Evolutionary conservation across 64 coral and sea anemone species (phyloP).

Genomic region (Dendronephthya gigantea): DNA sequence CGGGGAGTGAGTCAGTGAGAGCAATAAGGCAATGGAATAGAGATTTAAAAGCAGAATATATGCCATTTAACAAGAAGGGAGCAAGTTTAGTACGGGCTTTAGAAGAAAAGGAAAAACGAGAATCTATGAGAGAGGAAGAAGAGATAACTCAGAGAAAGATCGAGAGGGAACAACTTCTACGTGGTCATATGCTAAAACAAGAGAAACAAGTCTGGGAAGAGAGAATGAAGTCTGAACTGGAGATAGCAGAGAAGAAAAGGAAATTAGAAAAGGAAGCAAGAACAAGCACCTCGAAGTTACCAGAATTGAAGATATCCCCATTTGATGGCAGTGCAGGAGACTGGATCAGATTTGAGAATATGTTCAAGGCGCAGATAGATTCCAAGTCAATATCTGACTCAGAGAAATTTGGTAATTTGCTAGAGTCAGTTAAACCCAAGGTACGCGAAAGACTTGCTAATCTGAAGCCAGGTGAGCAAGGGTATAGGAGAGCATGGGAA

Average conservation of each 20-base stretch:
- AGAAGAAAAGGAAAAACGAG: not conserved
- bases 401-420: not conserved
- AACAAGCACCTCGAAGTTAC: not conserved
- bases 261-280: not conserved
- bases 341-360: not conserved
- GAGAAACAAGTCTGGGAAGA: not conserved
- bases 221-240: not conserved
- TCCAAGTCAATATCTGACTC: not conserved
- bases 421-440: not conserved
- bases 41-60: not conserved
- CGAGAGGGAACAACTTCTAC: not conserved
- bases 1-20: not conserved
- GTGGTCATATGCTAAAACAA: not conserved
- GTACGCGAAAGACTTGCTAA: not conserved
- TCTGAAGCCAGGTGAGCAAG: not conserved
- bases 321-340: not conserved
- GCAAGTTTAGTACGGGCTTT: not conserved
- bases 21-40: not conserved
- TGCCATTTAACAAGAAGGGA: not conserved
- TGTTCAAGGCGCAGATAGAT: not conserved
- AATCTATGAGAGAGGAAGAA: not conserved
- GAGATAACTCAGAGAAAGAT: no score
- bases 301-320: not conserved
- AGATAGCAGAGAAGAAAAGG: not conserved
- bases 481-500: not conserved